A percentile compares a stretch with the other conserved stretches of the same genome.
Conservation (phyloP, 1,140 invertebrate genomes). For the Spodoptera litura region DNA sequence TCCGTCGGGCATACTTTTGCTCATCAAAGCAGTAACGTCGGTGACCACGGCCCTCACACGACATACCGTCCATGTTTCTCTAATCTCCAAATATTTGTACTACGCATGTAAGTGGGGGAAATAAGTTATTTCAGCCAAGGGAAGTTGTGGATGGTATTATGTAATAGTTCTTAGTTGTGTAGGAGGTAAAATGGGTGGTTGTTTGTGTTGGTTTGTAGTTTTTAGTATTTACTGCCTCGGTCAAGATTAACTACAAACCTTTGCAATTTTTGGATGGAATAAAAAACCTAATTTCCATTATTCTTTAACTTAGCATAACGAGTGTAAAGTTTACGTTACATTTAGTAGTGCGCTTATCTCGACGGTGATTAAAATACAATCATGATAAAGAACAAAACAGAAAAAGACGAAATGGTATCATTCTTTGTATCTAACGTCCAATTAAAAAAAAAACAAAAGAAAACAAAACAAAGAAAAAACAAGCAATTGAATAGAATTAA, state of each 20-base stretch:
- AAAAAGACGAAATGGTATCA: no score
- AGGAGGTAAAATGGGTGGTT: not conserved
- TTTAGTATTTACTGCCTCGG: no score
- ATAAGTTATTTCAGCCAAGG: constrained; percentile 17
- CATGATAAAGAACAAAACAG: no score
- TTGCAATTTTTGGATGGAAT: no score
- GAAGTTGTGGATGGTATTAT: not conserved
- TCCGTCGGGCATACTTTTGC: constrained; percentile 36
- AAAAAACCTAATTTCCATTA: no score
- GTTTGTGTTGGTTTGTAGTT: not conserved
- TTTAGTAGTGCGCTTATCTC: no score
- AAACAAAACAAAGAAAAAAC: not conserved
- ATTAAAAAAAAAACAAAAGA: no score
- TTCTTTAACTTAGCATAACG: no score
- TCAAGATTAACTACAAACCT: no score
- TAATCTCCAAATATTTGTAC: constrained; percentile 36
- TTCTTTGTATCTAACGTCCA: no score
- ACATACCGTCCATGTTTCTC: constrained; percentile 24
- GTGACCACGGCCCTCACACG: constrained; percentile 35
- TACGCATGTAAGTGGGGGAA: constrained; percentile 23
- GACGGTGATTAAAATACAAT: no score
- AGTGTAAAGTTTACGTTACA: no score
- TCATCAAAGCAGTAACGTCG: constrained; percentile 34
- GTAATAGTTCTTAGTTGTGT: not conserved
- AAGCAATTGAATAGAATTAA: not conserved